phyloP scores from a whole-genome alignment of 2,797 vertebrate species.

The Sphenodon punctatus region DNA sequence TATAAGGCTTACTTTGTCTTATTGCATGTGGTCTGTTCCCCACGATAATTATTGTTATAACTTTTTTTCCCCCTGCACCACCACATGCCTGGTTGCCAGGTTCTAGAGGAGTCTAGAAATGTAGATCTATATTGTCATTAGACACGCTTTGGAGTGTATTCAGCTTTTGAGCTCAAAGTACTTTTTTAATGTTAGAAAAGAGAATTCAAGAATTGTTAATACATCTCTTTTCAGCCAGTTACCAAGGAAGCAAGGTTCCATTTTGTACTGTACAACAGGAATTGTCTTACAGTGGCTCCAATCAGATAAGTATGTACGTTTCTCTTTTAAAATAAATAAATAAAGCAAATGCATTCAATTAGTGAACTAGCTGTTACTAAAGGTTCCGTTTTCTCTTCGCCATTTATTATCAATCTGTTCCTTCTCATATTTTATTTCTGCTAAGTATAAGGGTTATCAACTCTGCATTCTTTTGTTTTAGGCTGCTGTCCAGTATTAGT shows the following conservation, averaged over 20 bases:
- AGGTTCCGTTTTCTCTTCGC: not conserved
- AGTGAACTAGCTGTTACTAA: not conserved
- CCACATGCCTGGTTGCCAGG: too few relatives aligned
- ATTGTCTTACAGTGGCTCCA: slow-evolving; percentile 99
- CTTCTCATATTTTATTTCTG: not conserved
- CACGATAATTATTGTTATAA: too few relatives aligned
- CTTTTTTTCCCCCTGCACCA: too few relatives aligned
- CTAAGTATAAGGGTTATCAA: not conserved
- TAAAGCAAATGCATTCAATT: not conserved
- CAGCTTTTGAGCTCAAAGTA: too few relatives aligned
- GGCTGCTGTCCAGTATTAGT: slow-evolving; percentile 88
- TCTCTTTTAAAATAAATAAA: not conserved
- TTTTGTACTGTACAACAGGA: slow-evolving; percentile 97
- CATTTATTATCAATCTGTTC: not conserved
- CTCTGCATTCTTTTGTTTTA: slow-evolving; percentile 58
- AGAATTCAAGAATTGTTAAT: slow-evolving; percentile 43
- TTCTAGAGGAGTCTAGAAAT: too few relatives aligned
- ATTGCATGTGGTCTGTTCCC: too few relatives aligned
- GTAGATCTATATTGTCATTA: too few relatives aligned
- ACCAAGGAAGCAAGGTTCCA: slow-evolving; percentile 94
- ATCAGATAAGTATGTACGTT: slow-evolving; percentile 90
- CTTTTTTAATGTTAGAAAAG: slow-evolving; percentile 11
- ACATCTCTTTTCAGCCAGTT: slow-evolving; percentile 84
- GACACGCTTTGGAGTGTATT: too few relatives aligned
- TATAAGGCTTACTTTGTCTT: too few relatives aligned